A percentile compares a stretch with the other conserved stretches of the same genome.
Conservation (phyloP, 2,113 vertebrate species). For the Papio anubis region DNA sequence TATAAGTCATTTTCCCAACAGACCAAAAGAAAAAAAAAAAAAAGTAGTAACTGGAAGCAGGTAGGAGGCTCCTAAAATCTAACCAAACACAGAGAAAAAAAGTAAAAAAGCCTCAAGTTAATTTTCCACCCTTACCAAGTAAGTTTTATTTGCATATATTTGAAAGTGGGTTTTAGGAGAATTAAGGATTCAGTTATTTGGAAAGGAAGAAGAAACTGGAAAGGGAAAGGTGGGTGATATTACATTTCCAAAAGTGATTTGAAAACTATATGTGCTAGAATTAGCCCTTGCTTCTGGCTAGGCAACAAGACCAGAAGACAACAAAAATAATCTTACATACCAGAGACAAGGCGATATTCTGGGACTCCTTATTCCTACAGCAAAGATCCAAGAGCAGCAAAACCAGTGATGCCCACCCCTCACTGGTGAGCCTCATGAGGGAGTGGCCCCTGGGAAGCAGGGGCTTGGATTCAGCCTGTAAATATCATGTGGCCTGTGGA, state of each 20-base stretch:
- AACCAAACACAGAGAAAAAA: not conserved
- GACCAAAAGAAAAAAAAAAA: not conserved
- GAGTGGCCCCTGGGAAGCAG: not conserved
- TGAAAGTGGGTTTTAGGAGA: not conserved
- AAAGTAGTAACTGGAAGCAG: not conserved
- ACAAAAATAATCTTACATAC: not conserved
- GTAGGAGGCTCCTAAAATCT: not conserved
- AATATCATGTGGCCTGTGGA: not conserved
- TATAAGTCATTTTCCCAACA: no score
- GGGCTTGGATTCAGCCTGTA: not conserved
- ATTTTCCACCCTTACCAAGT: not conserved
- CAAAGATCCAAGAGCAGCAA: not conserved
- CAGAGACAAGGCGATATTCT: not conserved
- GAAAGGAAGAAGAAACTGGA: not conserved
- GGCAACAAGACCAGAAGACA: not conserved
- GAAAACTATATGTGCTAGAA: not conserved
- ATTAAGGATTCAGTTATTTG: conserved; percentile 20
- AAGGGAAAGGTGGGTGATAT: not conserved
- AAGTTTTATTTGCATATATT: not conserved
- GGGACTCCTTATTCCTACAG: not conserved
- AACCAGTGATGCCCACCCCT: accelerated
- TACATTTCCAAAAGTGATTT: not conserved
- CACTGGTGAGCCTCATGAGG: not conserved
- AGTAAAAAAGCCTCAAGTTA: not conserved
- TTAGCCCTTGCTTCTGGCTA: not conserved